Evolutionary conservation across 2,888 invertebrate species (phyloP).

Genomic region (Ophion obscuratus): DNA sequence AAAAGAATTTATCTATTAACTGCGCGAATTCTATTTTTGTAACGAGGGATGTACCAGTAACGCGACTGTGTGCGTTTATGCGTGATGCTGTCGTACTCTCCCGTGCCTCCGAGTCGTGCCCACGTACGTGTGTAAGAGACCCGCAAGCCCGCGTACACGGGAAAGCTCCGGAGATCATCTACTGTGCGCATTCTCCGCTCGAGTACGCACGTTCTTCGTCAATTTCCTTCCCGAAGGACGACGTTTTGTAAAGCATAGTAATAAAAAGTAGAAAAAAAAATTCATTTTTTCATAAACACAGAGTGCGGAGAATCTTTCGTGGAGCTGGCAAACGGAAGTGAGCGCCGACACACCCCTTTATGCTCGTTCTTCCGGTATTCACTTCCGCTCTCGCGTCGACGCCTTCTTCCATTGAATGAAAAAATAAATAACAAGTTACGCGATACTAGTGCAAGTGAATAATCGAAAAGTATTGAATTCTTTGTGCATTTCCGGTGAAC

Average conservation of each 20-base stretch:
- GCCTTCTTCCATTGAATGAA: slow-evolving; percentile 50
- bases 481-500: too few relatives aligned
- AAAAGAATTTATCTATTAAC: slow-evolving; percentile 59
- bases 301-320: background rate
- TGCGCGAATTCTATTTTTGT: slow-evolving; percentile 67
- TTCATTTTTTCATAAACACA: background rate
- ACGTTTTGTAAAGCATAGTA: background rate
- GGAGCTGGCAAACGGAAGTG: background rate
- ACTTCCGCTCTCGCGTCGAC: slow-evolving; percentile 44
- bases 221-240: slow-evolving; percentile 8
- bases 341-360: slow-evolving; percentile 57
- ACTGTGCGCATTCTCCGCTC: slow-evolving; percentile 47
- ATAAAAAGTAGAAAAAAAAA: background rate
- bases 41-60: slow-evolving; percentile 67
- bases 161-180: slow-evolving; percentile 58
- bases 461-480: too few relatives aligned
- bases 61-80: slow-evolving; percentile 33
- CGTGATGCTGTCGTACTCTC: slow-evolving; percentile 39
- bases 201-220: slow-evolving; percentile 38
- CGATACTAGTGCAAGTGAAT: background rate
- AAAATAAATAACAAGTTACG: slow-evolving; percentile 8
- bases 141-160: background rate
- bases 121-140: slow-evolving; percentile 17
- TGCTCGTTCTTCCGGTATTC: slow-evolving; percentile 47
- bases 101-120: slow-evolving; percentile 15